A percentile compares a stretch with the other conserved stretches of the same genome.
Conservation (phyloP, 2,797 vertebrate species). For the Aphelocoma californica region DNA sequence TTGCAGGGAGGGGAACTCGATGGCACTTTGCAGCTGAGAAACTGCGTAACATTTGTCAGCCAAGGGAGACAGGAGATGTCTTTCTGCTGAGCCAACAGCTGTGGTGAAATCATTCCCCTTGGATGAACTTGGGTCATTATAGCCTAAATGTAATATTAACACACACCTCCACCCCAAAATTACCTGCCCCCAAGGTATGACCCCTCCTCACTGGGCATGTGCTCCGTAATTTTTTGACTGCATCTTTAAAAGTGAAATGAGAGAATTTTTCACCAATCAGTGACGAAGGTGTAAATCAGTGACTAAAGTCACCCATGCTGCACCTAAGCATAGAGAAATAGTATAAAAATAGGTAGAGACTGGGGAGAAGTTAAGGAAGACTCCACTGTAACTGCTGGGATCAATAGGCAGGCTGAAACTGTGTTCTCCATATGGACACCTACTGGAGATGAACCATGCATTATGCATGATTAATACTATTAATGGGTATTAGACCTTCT, state of each 20-base stretch:
- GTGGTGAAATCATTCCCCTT: not conserved
- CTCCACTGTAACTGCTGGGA: not conserved
- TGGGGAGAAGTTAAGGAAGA: not conserved
- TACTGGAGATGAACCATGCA: not conserved
- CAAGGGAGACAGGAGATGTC: not conserved
- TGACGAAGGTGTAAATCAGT: not conserved
- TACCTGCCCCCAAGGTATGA: rapidly evolving
- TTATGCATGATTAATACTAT: not conserved
- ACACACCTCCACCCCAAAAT: not conserved
- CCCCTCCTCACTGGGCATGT: not conserved
- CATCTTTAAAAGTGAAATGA: not conserved
- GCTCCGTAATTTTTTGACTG: not conserved
- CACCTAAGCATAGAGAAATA: not conserved
- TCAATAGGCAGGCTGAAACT: not conserved
- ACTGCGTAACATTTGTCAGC: not conserved
- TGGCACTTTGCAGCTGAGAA: not conserved
- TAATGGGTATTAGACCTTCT: not conserved
- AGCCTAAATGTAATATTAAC: not conserved
- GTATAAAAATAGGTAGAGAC: not conserved
- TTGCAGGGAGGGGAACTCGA: not conserved
- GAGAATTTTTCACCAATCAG: not conserved
- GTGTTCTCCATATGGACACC: too few species aligned
- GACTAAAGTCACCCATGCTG: not conserved
- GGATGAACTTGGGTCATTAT: not conserved
- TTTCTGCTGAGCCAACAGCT: not conserved